Evolutionary conservation across 2,797 vertebrate genomes (phyloP).

Genomic region (Micrastur ruficollis): DNA sequence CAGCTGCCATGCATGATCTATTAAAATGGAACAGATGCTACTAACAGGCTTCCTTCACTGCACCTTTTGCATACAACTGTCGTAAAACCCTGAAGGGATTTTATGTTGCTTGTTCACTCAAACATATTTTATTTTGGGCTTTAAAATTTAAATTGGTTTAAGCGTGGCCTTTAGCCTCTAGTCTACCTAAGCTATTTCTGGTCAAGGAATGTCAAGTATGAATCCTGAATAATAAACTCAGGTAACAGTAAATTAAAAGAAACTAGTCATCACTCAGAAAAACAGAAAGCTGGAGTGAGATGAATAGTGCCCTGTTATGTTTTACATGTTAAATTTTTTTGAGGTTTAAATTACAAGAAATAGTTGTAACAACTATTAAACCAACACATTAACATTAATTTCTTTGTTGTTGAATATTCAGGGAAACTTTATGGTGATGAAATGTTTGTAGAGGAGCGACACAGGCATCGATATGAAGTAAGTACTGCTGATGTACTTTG

Average conservation of each 20-base stretch:
- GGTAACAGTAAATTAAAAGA: not conserved
- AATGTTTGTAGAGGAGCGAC: slow-evolving; percentile 78
- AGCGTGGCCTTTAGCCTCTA: not conserved
- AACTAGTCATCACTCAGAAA: not conserved
- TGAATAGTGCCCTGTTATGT: not conserved
- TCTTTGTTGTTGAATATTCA: slow-evolving; percentile 47
- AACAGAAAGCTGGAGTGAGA: not conserved
- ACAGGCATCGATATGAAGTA: slow-evolving; percentile 82
- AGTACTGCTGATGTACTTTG: not conserved
- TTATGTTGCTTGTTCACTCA: not conserved
- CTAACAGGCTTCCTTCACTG: not conserved
- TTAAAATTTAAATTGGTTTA: not conserved
- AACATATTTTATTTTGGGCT: not conserved
- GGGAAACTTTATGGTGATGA: slow-evolving; percentile 77
- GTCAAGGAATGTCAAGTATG: not conserved
- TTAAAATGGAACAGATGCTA: slow-evolving; percentile 3
- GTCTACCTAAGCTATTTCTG: not conserved
- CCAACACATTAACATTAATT: not conserved
- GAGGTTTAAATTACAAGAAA: not conserved
- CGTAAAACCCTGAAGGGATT: not conserved
- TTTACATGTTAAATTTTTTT: not conserved
- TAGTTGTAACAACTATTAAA: not conserved
- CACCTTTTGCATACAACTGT: not conserved
- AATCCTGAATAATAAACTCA: not conserved
- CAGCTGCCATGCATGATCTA: not conserved